Percentiles rank a stretch among this genome's conserved stretches.
These are phyloP conservation scores for Podarcis cretensis DNA, from an alignment of 2,113 vertebrate species.

Conservation along the genomic window DNA sequence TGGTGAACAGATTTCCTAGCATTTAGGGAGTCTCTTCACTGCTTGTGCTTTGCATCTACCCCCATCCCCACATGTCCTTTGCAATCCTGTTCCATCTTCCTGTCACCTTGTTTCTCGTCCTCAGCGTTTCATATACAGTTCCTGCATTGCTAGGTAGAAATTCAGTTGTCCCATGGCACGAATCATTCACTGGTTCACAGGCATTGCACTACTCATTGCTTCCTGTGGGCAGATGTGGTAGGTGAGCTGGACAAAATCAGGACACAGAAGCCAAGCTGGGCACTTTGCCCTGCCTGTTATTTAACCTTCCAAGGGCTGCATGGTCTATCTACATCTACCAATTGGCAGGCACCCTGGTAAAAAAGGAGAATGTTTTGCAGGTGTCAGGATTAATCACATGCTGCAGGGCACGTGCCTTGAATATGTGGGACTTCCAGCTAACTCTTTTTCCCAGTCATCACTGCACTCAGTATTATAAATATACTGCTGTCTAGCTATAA, in stretches of 20 bases:
- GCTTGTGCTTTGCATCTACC: neutral
- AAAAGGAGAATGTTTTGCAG: neutral
- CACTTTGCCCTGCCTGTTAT: neutral
- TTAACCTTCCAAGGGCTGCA: neutral
- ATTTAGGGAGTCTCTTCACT: neutral
- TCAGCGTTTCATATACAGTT: neutral
- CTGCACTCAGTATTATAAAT: neutral
- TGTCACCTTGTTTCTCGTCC: neutral
- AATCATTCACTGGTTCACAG: neutral
- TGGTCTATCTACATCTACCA: neutral
- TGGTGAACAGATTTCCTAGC: neutral
- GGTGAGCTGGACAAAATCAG: neutral
- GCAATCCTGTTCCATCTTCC: no score
- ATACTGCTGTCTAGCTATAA: neutral
- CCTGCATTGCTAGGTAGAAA: conserved; percentile 23
- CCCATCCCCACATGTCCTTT: no score
- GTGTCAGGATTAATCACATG: rapidly evolving
- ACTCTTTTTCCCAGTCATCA: neutral
- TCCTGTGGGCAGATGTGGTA: rapidly evolving
- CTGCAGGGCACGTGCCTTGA: rapidly evolving
- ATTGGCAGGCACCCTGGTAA: neutral
- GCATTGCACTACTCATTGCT: neutral
- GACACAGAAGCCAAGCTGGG: neutral
- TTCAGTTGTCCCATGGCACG: neutral
- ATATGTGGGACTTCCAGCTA: neutral